These are phyloP conservation scores for Phenacoccus solenopsis DNA, from an alignment of 1,140 invertebrate genomes.

Conservation along the genomic window DNA sequence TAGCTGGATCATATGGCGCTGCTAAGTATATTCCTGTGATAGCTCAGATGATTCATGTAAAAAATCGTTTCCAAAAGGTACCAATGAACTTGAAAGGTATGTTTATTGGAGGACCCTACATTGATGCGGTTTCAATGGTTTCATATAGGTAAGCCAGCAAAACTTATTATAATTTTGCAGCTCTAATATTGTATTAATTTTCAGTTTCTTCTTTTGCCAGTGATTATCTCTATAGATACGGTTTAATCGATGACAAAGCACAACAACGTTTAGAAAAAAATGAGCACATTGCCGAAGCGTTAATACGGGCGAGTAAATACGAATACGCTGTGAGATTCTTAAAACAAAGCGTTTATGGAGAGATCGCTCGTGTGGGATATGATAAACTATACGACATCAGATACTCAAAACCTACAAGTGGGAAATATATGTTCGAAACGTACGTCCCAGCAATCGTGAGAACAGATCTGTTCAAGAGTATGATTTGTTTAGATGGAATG, in stretches of 20 bases:
- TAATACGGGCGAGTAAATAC: background rate
- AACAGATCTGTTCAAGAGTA: slow-evolving; percentile 65
- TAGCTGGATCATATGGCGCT: slow-evolving; percentile 77
- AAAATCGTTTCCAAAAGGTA: slow-evolving; percentile 42
- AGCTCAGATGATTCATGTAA: slow-evolving; percentile 56
- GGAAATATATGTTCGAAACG: background rate
- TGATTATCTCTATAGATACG: slow-evolving; percentile 48
- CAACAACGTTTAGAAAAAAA: slow-evolving; percentile 28
- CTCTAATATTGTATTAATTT: slow-evolving; percentile 52
- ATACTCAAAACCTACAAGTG: slow-evolving; percentile 35
- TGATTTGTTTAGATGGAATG: slow-evolving; percentile 39
- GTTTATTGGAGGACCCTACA: slow-evolving; percentile 73
- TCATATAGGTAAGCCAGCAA: slow-evolving; percentile 49
- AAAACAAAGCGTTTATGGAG: background rate
- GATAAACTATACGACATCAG: slow-evolving; percentile 36
- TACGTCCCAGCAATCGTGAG: slow-evolving; percentile 60
- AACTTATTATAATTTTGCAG: slow-evolving; percentile 55
- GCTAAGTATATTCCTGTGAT: slow-evolving; percentile 71
- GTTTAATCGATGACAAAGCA: slow-evolving; percentile 44
- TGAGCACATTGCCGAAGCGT: background rate
- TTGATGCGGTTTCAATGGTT: slow-evolving; percentile 63
- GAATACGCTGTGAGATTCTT: background rate
- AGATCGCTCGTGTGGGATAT: background rate
- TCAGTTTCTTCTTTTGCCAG: slow-evolving; percentile 45
- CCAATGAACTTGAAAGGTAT: slow-evolving; percentile 50